Conservation (phyloP, 1,140 invertebrate genomes). For the Carposina sasakii region DNA sequence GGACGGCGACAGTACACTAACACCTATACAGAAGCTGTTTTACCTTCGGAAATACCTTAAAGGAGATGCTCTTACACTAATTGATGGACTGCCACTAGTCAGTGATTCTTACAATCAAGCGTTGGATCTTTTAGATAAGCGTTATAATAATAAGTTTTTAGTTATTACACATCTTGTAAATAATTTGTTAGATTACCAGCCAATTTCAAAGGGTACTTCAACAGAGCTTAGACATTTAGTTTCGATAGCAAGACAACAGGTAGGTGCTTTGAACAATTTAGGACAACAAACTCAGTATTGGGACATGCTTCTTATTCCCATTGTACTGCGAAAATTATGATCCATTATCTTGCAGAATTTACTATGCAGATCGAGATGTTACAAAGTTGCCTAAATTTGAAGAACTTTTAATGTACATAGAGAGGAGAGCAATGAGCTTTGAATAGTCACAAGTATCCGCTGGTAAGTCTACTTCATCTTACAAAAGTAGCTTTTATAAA, state of each 20-base stretch:
- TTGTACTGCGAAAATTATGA: conserved; percentile 12
- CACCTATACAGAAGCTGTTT: conserved; percentile 4
- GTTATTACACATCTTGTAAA: conserved; percentile 1
- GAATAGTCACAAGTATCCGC: too few species aligned
- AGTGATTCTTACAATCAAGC: conserved; percentile 1
- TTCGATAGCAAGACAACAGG: neutral
- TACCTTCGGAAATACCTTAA: conserved; percentile 5
- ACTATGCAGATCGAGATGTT: neutral
- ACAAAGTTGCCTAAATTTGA: too few species aligned
- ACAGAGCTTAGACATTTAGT: neutral
- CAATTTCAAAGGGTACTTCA: neutral
- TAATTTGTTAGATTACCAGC: conserved; percentile 1
- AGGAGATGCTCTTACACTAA: conserved; percentile 3
- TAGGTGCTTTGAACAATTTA: conserved; percentile 3
- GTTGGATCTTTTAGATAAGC: neutral
- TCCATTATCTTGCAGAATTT: neutral
- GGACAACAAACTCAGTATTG: conserved; percentile 1
- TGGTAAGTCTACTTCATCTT: too few species aligned
- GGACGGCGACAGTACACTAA: neutral
- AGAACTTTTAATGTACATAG: too few species aligned
- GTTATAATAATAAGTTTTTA: conserved; percentile 7
- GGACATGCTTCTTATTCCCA: neutral
- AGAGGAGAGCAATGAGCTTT: too few species aligned
- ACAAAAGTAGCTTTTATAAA: too few species aligned
- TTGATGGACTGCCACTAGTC: conserved; percentile 6